A percentile compares a stretch with the other conserved stretches of the same genome.
phyloP scores from a whole-genome alignment of 2,797 vertebrate species.

The Cirrhinus mrigala region DNA sequence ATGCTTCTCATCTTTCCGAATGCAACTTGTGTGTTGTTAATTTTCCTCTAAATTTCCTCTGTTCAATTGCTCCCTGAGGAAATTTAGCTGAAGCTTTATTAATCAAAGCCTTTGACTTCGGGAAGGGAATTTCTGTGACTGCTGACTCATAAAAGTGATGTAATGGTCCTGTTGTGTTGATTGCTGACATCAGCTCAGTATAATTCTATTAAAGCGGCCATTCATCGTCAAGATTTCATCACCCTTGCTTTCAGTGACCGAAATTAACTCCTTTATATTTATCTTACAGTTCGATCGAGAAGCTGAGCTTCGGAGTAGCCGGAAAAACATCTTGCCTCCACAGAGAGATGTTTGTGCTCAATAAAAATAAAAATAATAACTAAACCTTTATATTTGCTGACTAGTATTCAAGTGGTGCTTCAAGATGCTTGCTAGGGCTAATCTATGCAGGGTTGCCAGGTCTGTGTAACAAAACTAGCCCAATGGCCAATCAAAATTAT shows the following conservation, averaged over 20 bases:
- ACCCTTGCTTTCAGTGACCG: conserved; percentile 69
- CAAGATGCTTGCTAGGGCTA: not conserved
- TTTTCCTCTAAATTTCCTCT: conserved; percentile 61
- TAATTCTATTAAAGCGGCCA: conserved; percentile 73
- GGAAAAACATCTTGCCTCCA: not conserved
- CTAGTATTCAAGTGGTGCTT: not conserved
- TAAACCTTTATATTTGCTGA: not conserved
- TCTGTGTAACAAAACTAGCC: too few species aligned
- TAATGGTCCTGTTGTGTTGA: conserved; percentile 60
- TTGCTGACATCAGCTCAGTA: conserved; percentile 76
- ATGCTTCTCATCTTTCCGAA: conserved; percentile 4
- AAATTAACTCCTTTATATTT: conserved; percentile 71
- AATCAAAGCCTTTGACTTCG: conserved; percentile 66
- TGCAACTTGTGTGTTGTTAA: conserved; percentile 52
- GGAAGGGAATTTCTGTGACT: conserved; percentile 60
- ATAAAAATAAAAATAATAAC: conserved; percentile 11
- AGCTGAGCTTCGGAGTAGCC: conserved; percentile 19
- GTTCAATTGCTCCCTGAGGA: conserved; percentile 70
- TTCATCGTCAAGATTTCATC: conserved; percentile 73
- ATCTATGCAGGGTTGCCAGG: too few species aligned
- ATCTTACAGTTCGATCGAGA: conserved; percentile 70
- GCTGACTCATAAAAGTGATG: conserved; percentile 79
- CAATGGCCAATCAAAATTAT: too few species aligned
- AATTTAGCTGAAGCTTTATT: conserved; percentile 70
- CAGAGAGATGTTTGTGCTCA: conserved; percentile 1